Percentiles rank a stretch among this genome's conserved stretches.
These are phyloP conservation scores for Xestia sexstrigata DNA, from an alignment of 2,888 invertebrate genomes.

Conservation along the genomic window DNA sequence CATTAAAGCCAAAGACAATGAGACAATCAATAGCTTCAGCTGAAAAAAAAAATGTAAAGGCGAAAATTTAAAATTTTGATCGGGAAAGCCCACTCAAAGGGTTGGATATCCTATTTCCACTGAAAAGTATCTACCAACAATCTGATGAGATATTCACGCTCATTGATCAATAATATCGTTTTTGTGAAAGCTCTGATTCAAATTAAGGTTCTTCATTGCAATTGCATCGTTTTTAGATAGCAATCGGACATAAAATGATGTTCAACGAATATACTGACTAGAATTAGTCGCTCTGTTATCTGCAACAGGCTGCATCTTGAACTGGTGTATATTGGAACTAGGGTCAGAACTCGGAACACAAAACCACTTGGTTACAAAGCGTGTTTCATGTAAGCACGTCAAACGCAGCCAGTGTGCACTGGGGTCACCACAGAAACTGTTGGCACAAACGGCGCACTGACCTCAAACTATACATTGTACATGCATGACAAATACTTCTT, in stretches of 20 bases:
- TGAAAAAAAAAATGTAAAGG: conserved; percentile 34
- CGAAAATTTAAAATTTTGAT: conserved; percentile 35
- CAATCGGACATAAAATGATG: neutral
- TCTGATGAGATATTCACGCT: conserved; percentile 3
- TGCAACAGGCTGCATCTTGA: conserved; percentile 11
- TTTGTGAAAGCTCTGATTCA: neutral
- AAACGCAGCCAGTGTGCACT: conserved; percentile 36
- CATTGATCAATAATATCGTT: conserved; percentile 12
- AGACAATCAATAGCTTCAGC: conserved; percentile 58
- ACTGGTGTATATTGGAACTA: conserved; percentile 1
- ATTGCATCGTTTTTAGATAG: neutral
- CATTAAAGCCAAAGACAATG: conserved; percentile 70
- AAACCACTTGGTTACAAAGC: conserved; percentile 20
- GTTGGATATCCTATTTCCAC: neutral
- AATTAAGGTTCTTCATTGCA: neutral
- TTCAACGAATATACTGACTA: neutral
- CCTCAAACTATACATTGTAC: conserved; percentile 8
- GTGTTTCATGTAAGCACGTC: conserved; percentile 37
- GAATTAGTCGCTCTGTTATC: neutral
- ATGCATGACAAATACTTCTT: conserved; percentile 8
- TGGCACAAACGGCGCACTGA: conserved; percentile 27
- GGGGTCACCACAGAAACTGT: conserved; percentile 16
- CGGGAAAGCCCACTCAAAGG: conserved; percentile 18
- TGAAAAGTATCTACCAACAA: neutral
- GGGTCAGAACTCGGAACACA: conserved; percentile 4